Evolutionary conservation across 2,888 invertebrate genomes (phyloP).

Genomic region (Lottia scabra): DNA sequence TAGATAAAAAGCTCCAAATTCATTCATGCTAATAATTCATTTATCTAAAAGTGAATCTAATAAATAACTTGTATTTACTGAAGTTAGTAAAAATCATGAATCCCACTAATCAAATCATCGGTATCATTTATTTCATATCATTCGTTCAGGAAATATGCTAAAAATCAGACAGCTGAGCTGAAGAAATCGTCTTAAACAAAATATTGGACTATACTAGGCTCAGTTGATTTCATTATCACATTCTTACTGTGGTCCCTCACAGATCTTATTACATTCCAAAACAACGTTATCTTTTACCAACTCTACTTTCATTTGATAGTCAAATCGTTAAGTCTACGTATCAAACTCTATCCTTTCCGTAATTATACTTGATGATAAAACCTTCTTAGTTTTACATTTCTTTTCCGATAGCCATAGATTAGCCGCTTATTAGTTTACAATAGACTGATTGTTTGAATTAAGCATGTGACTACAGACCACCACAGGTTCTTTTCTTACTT

Average conservation of each 20-base stretch:
- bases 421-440: neutral
- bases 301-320: neutral
- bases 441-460: slow-evolving; percentile 4
- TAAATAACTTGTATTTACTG: too few relatives aligned
- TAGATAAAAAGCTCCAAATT: too few relatives aligned
- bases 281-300: neutral
- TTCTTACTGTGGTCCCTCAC: neutral
- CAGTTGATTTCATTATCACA: neutral
- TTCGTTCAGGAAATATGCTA: too few relatives aligned
- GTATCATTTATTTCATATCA: too few relatives aligned
- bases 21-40: too few relatives aligned
- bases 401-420: neutral
- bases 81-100: too few relatives aligned
- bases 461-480: neutral
- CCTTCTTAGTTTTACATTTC: neutral
- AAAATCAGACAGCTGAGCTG: too few relatives aligned
- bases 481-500: neutral
- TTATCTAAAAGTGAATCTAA: too few relatives aligned
- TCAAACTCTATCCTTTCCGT: neutral
- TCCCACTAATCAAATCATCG: too few relatives aligned
- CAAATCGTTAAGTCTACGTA: neutral
- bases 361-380: neutral
- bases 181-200: neutral
- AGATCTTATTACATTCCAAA: neutral
- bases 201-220: neutral